These are phyloP conservation scores for Chionoecetes opilio DNA, from an alignment of 1,140 invertebrate genomes.

Conservation along the genomic window DNA sequence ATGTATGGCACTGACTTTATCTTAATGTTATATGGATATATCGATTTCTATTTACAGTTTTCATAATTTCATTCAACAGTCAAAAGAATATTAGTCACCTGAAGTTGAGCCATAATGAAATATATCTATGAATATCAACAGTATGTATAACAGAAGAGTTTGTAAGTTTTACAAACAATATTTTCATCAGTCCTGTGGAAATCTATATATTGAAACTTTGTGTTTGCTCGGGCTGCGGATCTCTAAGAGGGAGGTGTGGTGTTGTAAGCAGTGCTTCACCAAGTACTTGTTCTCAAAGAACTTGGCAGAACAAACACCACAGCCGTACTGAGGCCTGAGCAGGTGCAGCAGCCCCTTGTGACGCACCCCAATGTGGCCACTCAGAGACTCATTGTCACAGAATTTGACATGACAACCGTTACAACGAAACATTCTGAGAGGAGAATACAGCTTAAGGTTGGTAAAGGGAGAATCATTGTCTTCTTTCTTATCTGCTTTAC, in stretches of 20 bases:
- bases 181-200: constrained; percentile 57
- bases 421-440: constrained; percentile 80
- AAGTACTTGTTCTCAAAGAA: constrained; percentile 81
- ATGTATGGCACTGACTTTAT: no score
- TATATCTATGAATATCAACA: no score
- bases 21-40: no score
- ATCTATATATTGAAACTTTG: constrained; percentile 65
- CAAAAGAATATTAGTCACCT: no score
- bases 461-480: constrained; percentile 64
- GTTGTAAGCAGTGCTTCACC: constrained; percentile 76
- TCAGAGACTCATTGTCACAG: constrained; percentile 79
- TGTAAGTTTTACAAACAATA: neutral
- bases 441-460: constrained; percentile 79
- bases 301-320: constrained; percentile 79
- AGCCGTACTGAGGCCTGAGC: constrained; percentile 79
- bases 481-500: neutral
- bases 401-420: constrained; percentile 79
- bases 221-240: constrained; percentile 74
- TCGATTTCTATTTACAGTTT: no score
- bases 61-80: no score
- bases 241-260: constrained; percentile 76
- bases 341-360: constrained; percentile 77
- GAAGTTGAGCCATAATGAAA: no score
- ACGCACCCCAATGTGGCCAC: constrained; percentile 71
- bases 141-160: no score